These are phyloP conservation scores for Ormyrus pomaceus DNA, from an alignment of 2,888 invertebrate genomes.

Conservation along the genomic window DNA sequence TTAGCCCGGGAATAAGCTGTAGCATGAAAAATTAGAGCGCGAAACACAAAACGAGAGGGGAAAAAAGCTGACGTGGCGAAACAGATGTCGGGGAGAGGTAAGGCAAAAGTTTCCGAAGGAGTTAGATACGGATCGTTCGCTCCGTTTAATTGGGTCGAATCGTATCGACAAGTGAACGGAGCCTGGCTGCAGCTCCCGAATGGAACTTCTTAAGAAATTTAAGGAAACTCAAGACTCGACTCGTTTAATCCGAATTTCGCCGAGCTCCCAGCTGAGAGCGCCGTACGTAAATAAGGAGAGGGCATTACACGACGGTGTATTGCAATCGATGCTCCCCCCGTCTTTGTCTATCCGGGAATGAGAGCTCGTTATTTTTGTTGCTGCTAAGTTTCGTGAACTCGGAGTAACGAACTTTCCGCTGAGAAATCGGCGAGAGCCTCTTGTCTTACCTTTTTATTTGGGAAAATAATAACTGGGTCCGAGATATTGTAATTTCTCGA, in stretches of 20 bases:
- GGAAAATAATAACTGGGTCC: too few relatives aligned
- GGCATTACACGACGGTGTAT: constrained; percentile 2
- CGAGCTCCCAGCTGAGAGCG: constrained; percentile 1
- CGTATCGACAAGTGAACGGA: constrained; percentile 44
- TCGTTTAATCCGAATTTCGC: constrained; percentile 49
- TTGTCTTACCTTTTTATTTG: too few relatives aligned
- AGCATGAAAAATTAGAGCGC: constrained; percentile 42
- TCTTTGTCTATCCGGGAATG: background rate
- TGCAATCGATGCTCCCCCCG: background rate
- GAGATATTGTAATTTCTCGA: too few relatives aligned
- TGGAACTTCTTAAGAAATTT: constrained; percentile 47
- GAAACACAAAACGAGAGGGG: constrained; percentile 10
- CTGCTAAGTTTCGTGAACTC: constrained; percentile 1
- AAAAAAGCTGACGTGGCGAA: too few relatives aligned
- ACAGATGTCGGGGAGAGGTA: background rate
- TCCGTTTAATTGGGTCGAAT: constrained; percentile 52
- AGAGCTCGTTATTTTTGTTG: constrained; percentile 29
- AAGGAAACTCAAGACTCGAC: constrained; percentile 39
- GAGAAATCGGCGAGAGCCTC: too few relatives aligned
- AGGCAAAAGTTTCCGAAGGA: constrained; percentile 35
- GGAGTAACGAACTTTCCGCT: background rate
- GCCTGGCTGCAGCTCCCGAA: background rate
- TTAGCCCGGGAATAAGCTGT: background rate
- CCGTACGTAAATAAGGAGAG: constrained; percentile 28
- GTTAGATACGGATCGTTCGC: constrained; percentile 48